These are phyloP conservation scores for Xestia sexstrigata DNA, from an alignment of 2,888 invertebrate genomes.

Conservation along the genomic window DNA sequence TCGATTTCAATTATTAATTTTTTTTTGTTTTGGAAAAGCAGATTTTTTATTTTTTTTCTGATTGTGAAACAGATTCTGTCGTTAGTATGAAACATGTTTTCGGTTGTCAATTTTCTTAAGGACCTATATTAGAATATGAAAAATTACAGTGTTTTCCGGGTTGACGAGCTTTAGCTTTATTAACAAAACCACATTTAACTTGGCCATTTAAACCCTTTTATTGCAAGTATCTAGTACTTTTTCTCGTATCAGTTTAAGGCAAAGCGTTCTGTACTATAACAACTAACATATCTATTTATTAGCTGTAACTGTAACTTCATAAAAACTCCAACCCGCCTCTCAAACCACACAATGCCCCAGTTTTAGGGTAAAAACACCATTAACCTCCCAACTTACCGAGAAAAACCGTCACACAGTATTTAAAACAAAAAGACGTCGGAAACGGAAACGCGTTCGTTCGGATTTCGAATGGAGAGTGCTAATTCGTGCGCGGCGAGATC, in stretches of 20 bases:
- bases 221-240: neutral
- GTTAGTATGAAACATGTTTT: neutral
- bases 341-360: constrained; percentile 33
- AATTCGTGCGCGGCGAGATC: constrained; percentile 87
- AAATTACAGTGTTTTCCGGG: neutral
- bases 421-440: constrained; percentile 72
- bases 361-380: constrained; percentile 59
- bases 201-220: neutral
- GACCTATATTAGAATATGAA: neutral
- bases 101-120: neutral
- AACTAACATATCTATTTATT: constrained; percentile 6
- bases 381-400: constrained; percentile 49
- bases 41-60: no score
- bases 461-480: constrained; percentile 79
- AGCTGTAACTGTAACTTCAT: constrained; percentile 16
- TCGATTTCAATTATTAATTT: neutral
- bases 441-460: constrained; percentile 80
- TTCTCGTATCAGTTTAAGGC: neutral
- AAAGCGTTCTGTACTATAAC: neutral
- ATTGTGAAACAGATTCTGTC: neutral
- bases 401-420: constrained; percentile 59
- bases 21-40: neutral
- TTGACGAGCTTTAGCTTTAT: neutral
- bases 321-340: constrained; percentile 25
- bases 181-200: neutral